These are phyloP conservation scores for Philhelius pedissequus DNA, from an alignment of 2,888 invertebrate species.

Conservation along the genomic window DNA sequence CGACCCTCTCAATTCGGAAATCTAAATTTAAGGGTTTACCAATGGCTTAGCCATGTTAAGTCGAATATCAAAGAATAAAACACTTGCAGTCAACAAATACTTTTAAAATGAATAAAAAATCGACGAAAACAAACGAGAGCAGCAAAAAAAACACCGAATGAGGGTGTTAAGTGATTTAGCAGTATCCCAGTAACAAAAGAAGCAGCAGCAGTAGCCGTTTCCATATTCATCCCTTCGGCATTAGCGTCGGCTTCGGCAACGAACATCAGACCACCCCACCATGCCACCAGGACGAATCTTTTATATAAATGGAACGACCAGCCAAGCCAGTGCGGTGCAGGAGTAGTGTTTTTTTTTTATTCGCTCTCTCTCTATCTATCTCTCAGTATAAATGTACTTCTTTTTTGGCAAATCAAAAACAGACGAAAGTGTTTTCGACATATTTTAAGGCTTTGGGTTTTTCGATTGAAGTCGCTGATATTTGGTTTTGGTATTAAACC, in stretches of 20 bases:
- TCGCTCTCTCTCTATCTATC: too few species aligned
- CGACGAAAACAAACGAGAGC: constrained; percentile 14
- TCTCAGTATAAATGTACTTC: too few species aligned
- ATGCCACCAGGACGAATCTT: background rate
- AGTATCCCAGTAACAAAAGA: constrained; percentile 47
- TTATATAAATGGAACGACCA: background rate
- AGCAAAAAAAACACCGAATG: constrained; percentile 46
- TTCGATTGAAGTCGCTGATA: constrained; percentile 67
- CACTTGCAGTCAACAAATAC: constrained; percentile 70
- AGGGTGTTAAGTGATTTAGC: constrained; percentile 72
- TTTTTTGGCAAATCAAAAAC: constrained; percentile 78
- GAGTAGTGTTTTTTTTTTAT: constrained; percentile 13
- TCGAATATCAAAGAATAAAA: constrained; percentile 71
- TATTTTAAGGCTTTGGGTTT: constrained; percentile 63
- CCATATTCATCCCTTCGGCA: constrained; percentile 44
- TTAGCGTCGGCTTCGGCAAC: background rate
- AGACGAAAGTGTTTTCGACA: constrained; percentile 78
- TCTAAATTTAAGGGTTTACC: constrained; percentile 61
- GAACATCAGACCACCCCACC: background rate
- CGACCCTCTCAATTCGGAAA: background rate
- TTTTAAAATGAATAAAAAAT: constrained; percentile 60
- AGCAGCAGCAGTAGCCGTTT: constrained; percentile 25
- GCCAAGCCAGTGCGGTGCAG: background rate
- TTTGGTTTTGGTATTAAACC: constrained; percentile 26
- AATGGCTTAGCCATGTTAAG: constrained; percentile 63